A percentile compares a stretch with the other conserved stretches of the same genome.
Evolutionary conservation across 1,140 invertebrate genomes (phyloP).

Genomic region (Ips nitidus): DNA sequence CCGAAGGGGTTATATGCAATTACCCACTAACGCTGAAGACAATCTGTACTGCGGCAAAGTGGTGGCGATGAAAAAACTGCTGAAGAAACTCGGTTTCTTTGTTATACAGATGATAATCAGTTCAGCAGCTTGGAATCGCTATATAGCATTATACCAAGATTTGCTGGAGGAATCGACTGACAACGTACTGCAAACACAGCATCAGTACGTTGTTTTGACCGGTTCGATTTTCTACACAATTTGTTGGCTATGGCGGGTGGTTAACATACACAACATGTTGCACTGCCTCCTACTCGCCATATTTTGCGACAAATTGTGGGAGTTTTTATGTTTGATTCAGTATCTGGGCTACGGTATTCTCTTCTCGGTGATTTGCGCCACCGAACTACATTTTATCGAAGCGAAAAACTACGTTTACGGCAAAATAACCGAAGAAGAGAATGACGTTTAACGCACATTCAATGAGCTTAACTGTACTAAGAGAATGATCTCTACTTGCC

Average conservation of each 20-base stretch:
- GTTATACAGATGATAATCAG: conserved; percentile 69
- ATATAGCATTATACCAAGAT: conserved; percentile 75
- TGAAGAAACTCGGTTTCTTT: conserved; percentile 66
- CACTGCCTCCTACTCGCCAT: conserved; percentile 75
- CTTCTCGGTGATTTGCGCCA: conserved; percentile 59
- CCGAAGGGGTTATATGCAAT: conserved; percentile 65
- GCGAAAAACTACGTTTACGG: conserved; percentile 49
- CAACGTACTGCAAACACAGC: conserved; percentile 52
- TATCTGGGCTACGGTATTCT: conserved; percentile 63
- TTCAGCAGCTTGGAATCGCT: conserved; percentile 78
- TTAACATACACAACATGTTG: conserved; percentile 77
- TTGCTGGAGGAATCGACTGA: conserved; percentile 65
- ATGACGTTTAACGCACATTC: too few relatives aligned
- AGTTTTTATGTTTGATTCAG: conserved; percentile 66
- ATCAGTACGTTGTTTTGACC: conserved; percentile 60
- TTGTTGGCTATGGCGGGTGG: conserved; percentile 73
- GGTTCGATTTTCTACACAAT: conserved; percentile 72
- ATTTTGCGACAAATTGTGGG: conserved; percentile 78
- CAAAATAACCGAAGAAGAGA: conserved; percentile 5
- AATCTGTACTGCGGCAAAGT: conserved; percentile 65
- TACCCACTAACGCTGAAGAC: conserved; percentile 56
- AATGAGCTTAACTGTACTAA: too few relatives aligned
- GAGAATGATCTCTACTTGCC: too few relatives aligned
- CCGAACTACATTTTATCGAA: conserved; percentile 61
- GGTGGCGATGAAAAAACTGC: conserved; percentile 60